Base-by-base conservation (phyloP, 2,888 invertebrate genomes). In the Sphinx pinastri region DNA sequence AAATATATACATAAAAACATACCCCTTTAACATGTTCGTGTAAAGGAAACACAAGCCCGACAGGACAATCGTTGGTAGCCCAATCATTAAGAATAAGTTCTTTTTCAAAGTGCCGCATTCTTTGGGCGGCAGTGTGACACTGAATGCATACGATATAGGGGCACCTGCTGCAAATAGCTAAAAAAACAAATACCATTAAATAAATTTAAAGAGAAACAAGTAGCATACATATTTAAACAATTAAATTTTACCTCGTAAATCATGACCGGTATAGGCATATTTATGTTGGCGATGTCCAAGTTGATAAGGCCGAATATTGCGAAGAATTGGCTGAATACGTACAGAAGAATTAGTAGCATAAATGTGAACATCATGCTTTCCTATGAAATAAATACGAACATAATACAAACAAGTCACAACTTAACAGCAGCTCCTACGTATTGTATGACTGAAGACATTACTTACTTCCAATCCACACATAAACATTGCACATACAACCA, bases 391-490 rank as follows among this genome's bases (percentile, higher is more conserved):
- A 55, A 31, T n/a, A 38, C 4, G 5, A 52, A 59, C 55, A 68
- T 19, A 19, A 19, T 54, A 52, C 5, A 25, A 25, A 66, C 25
- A 11, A 19, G 45, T 19, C 16, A 59, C 38, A 8, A 38, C 38
- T 38, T 3, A 25, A 25, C 25, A 25, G 25, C 25, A 25, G 25
- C 25, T 25, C 25, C 38, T 38, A 38, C 8, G 38, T 38, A 38
- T 38, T 0, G 25, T 25, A 2, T 25, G 38, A 38, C 38, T 8
- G 38, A 38, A 38, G 38, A 70, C 70, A 70, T 70, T 72, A 75
- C 74, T 84, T 83, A 95, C 95, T 92, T 96, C 95, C 54, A 96
- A 84, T 52, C 96, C 96, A 77, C 95, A 93, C 95, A 95, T 95
- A 77, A 95, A 95, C 88, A 95, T 93, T 54, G 94, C 93, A 54